Evolutionary conservation across 2,888 invertebrate species (phyloP), one percentile per base, ranked within the genome.

Genomic region (Embidobia sp.): DNA sequence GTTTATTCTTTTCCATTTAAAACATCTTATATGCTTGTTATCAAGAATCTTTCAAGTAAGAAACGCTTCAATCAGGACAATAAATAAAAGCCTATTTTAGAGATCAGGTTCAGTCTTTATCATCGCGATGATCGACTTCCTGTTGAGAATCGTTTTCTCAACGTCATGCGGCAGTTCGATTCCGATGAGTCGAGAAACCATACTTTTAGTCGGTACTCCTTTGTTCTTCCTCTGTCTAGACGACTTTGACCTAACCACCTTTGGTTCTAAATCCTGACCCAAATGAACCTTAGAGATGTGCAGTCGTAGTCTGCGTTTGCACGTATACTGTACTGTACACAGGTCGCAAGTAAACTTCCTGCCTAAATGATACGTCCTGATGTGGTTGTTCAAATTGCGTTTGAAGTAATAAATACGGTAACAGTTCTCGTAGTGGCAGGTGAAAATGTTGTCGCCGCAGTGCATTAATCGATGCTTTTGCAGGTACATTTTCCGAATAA

Each of bases 321-420:
- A 22, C 0, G 64, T 48, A 18, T 85, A 19, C 44, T 69, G 73
- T 8, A 13, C 1, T 11, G 79, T 75, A 18, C 87, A 87, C 19
- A 83, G 75, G 16, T 87, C 85, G 15, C 87, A 87, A 1, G 77
- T 51, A 22, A 91, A 91, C 33, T 86, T 91, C 2, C 90, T 80
- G 1, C 90, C 90, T 11, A 90, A 83, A 82, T 93, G 93, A 27
- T 89, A 90, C 1, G 87, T 87, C 61, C 89, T 80, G 63, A 93
- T 89, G 78, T 93, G 93, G 59, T 91, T 90, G 1, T 89, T 90
- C 13, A 93, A 88, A 88, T 93, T 93, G 35, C 90, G 90, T 78
- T 91, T 91, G 73, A 91, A 91, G 3, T 90, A 88, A 84, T 93
- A 93, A 61, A 86, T 85, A 46, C 91, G 91, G 1, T 79, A 55